These are phyloP conservation scores for Microtus californicus DNA, from an alignment of 2,797 vertebrate species.

Conservation along the genomic window DNA sequence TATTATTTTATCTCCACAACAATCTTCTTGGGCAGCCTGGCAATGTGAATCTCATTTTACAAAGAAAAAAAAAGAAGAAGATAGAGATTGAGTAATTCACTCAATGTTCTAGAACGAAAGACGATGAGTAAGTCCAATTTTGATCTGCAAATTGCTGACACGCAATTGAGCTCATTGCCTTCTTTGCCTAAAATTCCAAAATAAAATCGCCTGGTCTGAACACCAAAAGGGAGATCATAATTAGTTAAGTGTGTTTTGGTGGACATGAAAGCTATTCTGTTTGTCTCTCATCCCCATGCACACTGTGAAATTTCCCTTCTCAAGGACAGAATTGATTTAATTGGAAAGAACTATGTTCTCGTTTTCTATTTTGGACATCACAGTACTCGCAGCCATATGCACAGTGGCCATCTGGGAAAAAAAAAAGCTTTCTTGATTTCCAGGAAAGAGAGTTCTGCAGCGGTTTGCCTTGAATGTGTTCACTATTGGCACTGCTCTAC, in stretches of 20 bases:
- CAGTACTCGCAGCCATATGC: conserved; percentile 58
- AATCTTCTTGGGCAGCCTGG: conserved; percentile 69
- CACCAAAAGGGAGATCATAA: conserved; percentile 52
- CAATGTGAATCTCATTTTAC: conserved; percentile 72
- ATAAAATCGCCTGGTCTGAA: conserved; percentile 65
- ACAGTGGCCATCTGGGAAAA: conserved; percentile 82
- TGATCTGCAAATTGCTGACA: conserved; percentile 59
- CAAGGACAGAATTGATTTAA: conserved; percentile 76
- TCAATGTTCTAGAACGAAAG: conserved; percentile 72
- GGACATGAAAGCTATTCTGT: conserved; percentile 46
- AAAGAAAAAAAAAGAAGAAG: conserved; percentile 72
- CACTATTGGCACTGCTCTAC: conserved; percentile 62
- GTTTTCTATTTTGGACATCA: conserved; percentile 73
- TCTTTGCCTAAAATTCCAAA: conserved; percentile 61
- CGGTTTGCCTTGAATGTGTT: conserved; percentile 58
- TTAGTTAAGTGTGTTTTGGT: conserved; percentile 58
- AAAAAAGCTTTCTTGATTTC: conserved; percentile 70
- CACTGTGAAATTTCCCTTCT: conserved; percentile 74
- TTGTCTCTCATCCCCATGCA: neutral
- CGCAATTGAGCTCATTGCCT: conserved; percentile 56
- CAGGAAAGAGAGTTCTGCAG: neutral
- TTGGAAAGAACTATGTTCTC: conserved; percentile 74
- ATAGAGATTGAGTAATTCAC: conserved; percentile 72
- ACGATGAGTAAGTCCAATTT: conserved; percentile 62
- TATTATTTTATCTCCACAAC: conserved; percentile 74